Percentiles rank a stretch among this genome's conserved stretches.
Conservation (phyloP, 2,888 invertebrate genomes). For the Eledona agricola region DNA sequence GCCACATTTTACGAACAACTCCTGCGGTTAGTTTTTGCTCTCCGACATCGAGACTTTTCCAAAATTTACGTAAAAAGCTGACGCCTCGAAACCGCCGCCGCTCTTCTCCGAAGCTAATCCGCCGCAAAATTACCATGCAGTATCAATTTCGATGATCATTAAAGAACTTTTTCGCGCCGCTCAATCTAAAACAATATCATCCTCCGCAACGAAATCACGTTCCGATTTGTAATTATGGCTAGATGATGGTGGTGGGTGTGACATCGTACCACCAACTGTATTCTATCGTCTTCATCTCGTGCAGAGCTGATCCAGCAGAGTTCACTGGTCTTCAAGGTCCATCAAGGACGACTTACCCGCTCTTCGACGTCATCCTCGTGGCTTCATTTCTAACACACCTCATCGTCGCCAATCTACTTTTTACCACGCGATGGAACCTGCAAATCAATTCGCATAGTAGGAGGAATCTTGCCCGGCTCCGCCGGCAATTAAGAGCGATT, state of each 20-base stretch:
- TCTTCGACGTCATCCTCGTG: constrained; percentile 21
- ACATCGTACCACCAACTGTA: constrained; percentile 24
- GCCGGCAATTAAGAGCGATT: constrained; percentile 13
- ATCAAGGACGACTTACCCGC: constrained; percentile 36
- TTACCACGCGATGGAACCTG: constrained; percentile 10
- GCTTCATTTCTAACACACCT: constrained; percentile 12
- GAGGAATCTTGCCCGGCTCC: background rate
- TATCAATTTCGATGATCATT: constrained; percentile 12
- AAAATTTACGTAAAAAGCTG: too few relatives aligned
- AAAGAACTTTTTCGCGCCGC: constrained; percentile 13
- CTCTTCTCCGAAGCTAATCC: too few relatives aligned
- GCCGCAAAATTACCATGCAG: constrained; percentile 17
- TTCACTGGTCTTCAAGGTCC: constrained; percentile 38
- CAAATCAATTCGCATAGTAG: background rate
- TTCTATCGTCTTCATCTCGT: constrained; percentile 2
- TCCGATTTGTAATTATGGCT: constrained; percentile 13
- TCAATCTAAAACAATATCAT: constrained; percentile 17
- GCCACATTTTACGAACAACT: too few relatives aligned
- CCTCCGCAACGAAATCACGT: constrained; percentile 12
- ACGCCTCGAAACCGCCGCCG: too few relatives aligned
- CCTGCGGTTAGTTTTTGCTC: too few relatives aligned
- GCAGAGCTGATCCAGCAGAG: constrained; percentile 11
- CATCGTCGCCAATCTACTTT: constrained; percentile 5
- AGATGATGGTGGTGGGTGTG: constrained; percentile 19
- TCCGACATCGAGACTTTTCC: too few relatives aligned